Percentiles rank a stretch among this genome's conserved stretches.
Conservation (phyloP, 2,888 invertebrate species). For the Drosophila multiciliata region DNA sequence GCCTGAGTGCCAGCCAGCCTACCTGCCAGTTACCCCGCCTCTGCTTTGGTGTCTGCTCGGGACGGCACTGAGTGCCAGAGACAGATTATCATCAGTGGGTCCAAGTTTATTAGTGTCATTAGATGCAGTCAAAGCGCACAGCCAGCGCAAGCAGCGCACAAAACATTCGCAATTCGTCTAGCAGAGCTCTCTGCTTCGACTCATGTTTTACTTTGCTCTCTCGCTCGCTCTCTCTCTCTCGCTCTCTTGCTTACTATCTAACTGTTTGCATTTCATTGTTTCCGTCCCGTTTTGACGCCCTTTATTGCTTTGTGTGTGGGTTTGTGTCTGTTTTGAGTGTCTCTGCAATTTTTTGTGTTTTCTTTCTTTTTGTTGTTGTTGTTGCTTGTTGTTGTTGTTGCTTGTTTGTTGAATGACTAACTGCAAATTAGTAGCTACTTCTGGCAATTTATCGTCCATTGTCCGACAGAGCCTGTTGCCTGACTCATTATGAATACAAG, state of each 20-base stretch:
- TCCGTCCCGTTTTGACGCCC: slow-evolving; percentile 1
- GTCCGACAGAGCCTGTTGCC: slow-evolving; percentile 44
- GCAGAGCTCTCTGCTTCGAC: not conserved
- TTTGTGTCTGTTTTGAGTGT: slow-evolving; percentile 37
- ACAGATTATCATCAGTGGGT: slow-evolving; percentile 76
- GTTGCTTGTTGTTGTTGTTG: slow-evolving; percentile 43
- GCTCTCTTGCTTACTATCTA: slow-evolving; percentile 1
- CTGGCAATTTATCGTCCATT: slow-evolving; percentile 74
- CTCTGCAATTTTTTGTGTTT: slow-evolving; percentile 27
- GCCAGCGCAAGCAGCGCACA: slow-evolving; percentile 52
- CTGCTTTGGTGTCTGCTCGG: slow-evolving; percentile 1
- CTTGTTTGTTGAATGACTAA: slow-evolving; percentile 66
- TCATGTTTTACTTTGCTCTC: not conserved
- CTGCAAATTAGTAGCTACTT: slow-evolving; percentile 76
- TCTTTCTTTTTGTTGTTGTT: slow-evolving; percentile 32
- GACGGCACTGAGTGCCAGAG: slow-evolving; percentile 56
- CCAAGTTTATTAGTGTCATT: slow-evolving; percentile 77
- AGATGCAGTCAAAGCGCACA: slow-evolving; percentile 76
- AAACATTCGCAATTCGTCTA: slow-evolving; percentile 45
- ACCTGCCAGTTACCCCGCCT: slow-evolving; percentile 19
- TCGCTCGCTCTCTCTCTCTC: not conserved
- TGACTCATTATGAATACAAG: slow-evolving; percentile 65
- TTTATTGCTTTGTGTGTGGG: slow-evolving; percentile 31
- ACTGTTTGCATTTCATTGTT: slow-evolving; percentile 4
- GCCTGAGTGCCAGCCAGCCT: slow-evolving; percentile 1